Conservation (phyloP, 2,888 invertebrate genomes). For the Baccha elongata region DNA sequence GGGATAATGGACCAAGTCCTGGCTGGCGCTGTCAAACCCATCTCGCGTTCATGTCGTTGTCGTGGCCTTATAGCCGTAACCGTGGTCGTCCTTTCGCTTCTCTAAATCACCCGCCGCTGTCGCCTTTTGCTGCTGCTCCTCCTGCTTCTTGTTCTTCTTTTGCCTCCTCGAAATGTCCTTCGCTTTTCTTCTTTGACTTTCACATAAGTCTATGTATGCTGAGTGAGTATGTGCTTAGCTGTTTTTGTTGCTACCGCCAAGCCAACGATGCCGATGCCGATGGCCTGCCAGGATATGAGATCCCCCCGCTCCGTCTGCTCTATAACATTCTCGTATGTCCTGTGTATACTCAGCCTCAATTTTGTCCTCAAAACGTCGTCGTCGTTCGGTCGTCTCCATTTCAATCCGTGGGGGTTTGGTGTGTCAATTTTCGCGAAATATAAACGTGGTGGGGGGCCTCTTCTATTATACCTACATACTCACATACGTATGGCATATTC, state of each 20-base stretch:
- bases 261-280: slow-evolving; percentile 39
- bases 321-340: slow-evolving; percentile 31
- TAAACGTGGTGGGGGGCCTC: slow-evolving; percentile 32
- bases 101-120: slow-evolving; percentile 62
- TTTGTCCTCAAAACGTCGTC: slow-evolving; percentile 62
- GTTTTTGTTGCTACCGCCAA: slow-evolving; percentile 51
- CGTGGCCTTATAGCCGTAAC: slow-evolving; percentile 32
- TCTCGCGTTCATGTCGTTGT: slow-evolving; percentile 63
- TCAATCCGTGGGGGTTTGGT: slow-evolving; percentile 57
- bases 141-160: slow-evolving; percentile 27
- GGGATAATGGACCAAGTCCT: slow-evolving; percentile 71
- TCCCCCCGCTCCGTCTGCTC: slow-evolving; percentile 6
- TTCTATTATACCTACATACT: slow-evolving; percentile 47
- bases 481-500: slow-evolving; percentile 31
- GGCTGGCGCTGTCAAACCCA: slow-evolving; percentile 67
- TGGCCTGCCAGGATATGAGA: slow-evolving; percentile 53
- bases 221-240: slow-evolving; percentile 43
- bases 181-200: slow-evolving; percentile 67
- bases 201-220: slow-evolving; percentile 33
- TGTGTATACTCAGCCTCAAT: slow-evolving; percentile 39
- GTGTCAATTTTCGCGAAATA: slow-evolving; percentile 72
- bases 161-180: slow-evolving; percentile 68
- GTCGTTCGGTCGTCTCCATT: slow-evolving; percentile 57
- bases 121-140: slow-evolving; percentile 28
- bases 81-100: slow-evolving; percentile 63